Conservation (phyloP, 2,113 vertebrate species). For the Gallinago undulata region DNA sequence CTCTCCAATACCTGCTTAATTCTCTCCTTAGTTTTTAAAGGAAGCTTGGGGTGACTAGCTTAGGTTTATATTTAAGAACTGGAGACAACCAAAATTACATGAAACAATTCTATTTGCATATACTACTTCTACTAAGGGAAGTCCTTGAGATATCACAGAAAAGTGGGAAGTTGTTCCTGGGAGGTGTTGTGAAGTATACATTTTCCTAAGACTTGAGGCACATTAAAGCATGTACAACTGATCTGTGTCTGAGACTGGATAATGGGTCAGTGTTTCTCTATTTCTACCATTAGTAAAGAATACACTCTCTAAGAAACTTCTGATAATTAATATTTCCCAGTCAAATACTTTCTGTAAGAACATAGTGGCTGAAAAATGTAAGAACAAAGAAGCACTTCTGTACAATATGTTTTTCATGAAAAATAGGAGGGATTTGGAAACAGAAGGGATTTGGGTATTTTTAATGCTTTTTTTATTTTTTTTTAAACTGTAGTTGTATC, state of each 20-base stretch:
- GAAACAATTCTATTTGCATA: background rate
- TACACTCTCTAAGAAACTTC: background rate
- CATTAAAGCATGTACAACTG: background rate
- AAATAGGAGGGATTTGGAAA: background rate
- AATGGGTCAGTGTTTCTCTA: background rate
- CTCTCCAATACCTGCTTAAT: background rate
- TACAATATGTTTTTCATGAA: background rate
- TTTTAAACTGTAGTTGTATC: background rate
- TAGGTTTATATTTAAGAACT: background rate
- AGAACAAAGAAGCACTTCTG: background rate
- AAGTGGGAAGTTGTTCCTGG: background rate
- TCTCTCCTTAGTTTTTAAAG: background rate
- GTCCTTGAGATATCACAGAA: background rate
- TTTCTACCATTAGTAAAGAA: background rate
- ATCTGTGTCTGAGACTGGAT: background rate
- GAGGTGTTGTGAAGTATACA: background rate
- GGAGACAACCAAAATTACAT: background rate
- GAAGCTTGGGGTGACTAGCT: background rate
- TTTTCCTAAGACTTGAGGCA: background rate
- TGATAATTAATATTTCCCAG: background rate
- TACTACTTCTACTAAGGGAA: background rate
- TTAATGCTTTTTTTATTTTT: background rate
- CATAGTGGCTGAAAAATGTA: background rate
- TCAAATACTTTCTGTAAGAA: background rate
- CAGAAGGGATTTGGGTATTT: background rate